Conservation (phyloP, 2,888 invertebrate species). For the Microplitis manilae region DNA sequence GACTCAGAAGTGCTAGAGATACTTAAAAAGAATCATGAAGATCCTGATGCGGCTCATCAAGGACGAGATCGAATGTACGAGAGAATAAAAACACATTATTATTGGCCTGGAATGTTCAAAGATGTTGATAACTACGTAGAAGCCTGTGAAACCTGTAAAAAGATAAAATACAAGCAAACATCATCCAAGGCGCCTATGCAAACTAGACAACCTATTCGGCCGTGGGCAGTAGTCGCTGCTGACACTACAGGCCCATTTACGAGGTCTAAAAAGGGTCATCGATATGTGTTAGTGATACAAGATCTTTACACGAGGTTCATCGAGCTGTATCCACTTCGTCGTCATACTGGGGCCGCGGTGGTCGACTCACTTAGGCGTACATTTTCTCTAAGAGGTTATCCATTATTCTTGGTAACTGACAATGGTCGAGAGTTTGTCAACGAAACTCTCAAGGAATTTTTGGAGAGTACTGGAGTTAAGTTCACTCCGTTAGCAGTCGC, state of each 20-base stretch:
- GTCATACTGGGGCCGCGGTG: constrained; percentile 25
- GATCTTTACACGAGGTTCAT: constrained; percentile 42
- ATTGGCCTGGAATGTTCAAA: constrained; percentile 36
- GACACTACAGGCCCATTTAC: constrained; percentile 36
- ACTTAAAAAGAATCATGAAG: constrained; percentile 28
- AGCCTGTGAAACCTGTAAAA: constrained; percentile 38
- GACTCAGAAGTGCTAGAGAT: neutral
- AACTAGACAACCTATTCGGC: constrained; percentile 34
- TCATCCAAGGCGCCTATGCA: constrained; percentile 25
- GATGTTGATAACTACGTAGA: constrained; percentile 33
- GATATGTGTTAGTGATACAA: constrained; percentile 36
- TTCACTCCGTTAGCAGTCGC: constrained; percentile 14
- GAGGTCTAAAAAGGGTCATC: constrained; percentile 37
- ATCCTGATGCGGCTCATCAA: constrained; percentile 28
- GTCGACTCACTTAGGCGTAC: constrained; percentile 18
- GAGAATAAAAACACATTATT: constrained; percentile 14
- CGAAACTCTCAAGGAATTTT: constrained; percentile 27
- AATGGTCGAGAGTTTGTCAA: constrained; percentile 46
- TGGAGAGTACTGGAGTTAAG: neutral
- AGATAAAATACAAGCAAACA: constrained; percentile 40
- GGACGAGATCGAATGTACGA: constrained; percentile 31
- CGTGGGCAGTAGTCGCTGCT: constrained; percentile 41
- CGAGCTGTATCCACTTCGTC: constrained; percentile 36
- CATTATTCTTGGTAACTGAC: constrained; percentile 37
- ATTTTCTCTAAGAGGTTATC: constrained; percentile 40